phyloP scores from a whole-genome alignment of 2,888 invertebrate genomes.

The Lathronympha strigana region DNA sequence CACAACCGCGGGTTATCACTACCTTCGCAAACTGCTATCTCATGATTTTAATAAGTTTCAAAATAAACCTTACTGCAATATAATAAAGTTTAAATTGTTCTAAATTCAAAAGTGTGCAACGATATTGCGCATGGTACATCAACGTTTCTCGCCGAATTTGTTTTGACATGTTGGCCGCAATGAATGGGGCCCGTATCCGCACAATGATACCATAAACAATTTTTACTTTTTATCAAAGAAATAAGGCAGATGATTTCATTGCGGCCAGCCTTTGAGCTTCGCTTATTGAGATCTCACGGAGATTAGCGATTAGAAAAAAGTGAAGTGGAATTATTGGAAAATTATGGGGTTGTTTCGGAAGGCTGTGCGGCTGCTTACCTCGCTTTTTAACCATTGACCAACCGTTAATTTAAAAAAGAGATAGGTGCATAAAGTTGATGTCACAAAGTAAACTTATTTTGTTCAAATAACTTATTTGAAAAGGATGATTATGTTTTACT shows the following conservation, averaged over 20 bases:
- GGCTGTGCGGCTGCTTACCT: slow-evolving; percentile 33
- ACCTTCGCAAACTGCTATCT: slow-evolving; percentile 19
- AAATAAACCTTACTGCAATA: not conserved
- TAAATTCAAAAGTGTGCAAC: not conserved
- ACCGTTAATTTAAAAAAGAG: not conserved
- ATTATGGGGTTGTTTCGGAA: slow-evolving; percentile 69
- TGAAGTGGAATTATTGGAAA: slow-evolving; percentile 78
- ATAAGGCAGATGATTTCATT: slow-evolving; percentile 67
- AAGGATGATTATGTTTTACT: too few relatives aligned
- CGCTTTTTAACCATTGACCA: not conserved
- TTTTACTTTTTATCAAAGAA: slow-evolving; percentile 60
- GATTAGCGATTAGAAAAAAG: slow-evolving; percentile 74
- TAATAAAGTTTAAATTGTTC: not conserved
- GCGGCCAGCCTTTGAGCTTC: slow-evolving; percentile 71
- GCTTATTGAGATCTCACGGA: slow-evolving; percentile 79
- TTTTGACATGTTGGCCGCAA: slow-evolving; percentile 72
- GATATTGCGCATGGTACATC: slow-evolving; percentile 20
- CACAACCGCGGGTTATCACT: slow-evolving; percentile 50
- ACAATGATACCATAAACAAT: slow-evolving; percentile 76
- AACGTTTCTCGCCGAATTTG: slow-evolving; percentile 57
- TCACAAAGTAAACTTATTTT: too few relatives aligned
- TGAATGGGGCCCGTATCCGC: slow-evolving; percentile 61
- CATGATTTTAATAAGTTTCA: not conserved
- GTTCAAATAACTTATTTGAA: too few relatives aligned
- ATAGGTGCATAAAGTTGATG: not conserved